Base-by-base conservation (phyloP, 2,797 vertebrate genomes). In the Heliangelus exortis region DNA sequence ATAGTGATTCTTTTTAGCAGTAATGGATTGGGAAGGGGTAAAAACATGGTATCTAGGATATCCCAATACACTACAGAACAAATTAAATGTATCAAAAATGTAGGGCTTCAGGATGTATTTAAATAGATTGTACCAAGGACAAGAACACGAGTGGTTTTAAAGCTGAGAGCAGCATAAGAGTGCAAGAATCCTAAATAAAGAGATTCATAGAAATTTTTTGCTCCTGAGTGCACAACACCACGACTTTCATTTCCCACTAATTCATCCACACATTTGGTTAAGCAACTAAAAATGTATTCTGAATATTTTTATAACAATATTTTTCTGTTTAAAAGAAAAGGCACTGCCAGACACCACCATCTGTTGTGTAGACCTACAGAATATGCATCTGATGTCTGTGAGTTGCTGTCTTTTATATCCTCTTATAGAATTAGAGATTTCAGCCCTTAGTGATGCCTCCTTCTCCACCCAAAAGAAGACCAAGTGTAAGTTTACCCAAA, bases 221-320 rank as follows among this genome's bases (percentile, higher is more conserved):
- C 75, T 93, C 74, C 51, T 84, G 45, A 41, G 22, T 90, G 43
- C 43, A 74, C 62, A 54, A 68, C 91, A 96, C 92, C 92, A 95
- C 90, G 82, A 66, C 59, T 97, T 86, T 96, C 92, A 90, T 97
- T 97, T 95, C 95, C 93, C 77, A 78, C 89, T 96, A 97, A 94
- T 96, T 98, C 94, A 96, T 97, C 84, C 67, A 93, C 95, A 97
- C 96, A 97, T 97, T 98, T 98, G 96, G 93, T 96, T 93, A 97
- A 97, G 88, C 94, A 97, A 96, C 96, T 98, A 98, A 97, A 98
- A 98, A 96, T 98, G 94, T 96, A 96, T 96, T 97, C 96, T 96
- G 97, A 97, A 97, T 98, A 98, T 98, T 98, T 97, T 97, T 98
- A 95, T 98, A 98, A 97, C 97, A 97, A 97, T 98, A 98, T 97